Evolutionary conservation across 2,797 vertebrate species (phyloP).

Genomic region (Simalia tracyae): DNA sequence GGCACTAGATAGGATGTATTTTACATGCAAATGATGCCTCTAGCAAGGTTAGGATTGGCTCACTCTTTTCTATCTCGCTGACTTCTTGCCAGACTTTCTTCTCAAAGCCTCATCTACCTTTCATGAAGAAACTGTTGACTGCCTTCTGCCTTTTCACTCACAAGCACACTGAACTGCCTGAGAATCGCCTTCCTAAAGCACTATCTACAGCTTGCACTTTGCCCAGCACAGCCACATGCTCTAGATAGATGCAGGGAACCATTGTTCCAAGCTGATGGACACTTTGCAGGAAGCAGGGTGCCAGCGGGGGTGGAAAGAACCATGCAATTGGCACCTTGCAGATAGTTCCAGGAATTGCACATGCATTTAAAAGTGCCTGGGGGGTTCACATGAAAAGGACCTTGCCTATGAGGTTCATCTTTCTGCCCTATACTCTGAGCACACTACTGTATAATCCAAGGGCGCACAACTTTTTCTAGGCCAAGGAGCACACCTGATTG

Average conservation of each 20-base stretch:
- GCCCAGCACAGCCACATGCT: neutral
- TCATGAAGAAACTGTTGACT: neutral
- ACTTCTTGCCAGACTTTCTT: slow-evolving; percentile 19
- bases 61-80: slow-evolving; percentile 16
- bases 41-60: slow-evolving; percentile 32
- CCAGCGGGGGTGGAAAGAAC: neutral
- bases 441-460: neutral
- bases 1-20: slow-evolving; percentile 35
- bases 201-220: neutral
- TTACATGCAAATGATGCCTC: slow-evolving; percentile 36
- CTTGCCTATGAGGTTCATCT: neutral
- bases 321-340: neutral
- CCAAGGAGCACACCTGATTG: too few species aligned
- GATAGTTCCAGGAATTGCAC: neutral
- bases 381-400: neutral
- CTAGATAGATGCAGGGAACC: too few species aligned
- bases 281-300: neutral
- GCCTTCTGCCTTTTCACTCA: neutral
- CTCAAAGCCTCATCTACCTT: neutral
- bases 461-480: too few species aligned
- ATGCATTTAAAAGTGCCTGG: neutral
- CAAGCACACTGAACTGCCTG: neutral
- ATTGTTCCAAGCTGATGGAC: neutral
- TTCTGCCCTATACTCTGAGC: neutral
- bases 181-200: neutral